These are phyloP conservation scores for Ophthalmolycus amberensis DNA, from an alignment of 2,113 vertebrate species.

Conservation along the genomic window DNA sequence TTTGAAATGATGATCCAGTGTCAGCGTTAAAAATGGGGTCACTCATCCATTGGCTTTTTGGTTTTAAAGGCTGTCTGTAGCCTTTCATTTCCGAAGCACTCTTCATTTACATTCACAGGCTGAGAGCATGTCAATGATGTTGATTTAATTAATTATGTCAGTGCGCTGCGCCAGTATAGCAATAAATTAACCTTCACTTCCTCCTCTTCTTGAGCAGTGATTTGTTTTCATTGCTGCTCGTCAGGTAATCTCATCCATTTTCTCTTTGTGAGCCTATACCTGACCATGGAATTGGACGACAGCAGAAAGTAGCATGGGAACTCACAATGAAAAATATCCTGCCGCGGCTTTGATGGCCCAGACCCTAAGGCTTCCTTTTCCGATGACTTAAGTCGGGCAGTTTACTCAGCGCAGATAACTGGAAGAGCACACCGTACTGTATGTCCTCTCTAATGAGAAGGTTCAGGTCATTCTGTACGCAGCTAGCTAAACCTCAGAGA, in stretches of 20 bases:
- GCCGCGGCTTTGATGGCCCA: constrained; percentile 11
- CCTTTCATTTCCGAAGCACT: constrained; percentile 3
- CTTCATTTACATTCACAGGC: constrained; percentile 51
- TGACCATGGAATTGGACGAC: neutral
- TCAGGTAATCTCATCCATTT: neutral
- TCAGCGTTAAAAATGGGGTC: constrained; percentile 64
- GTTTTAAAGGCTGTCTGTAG: constrained; percentile 41
- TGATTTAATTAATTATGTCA: constrained; percentile 53
- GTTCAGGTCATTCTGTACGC: constrained; percentile 66
- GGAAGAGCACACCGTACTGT: constrained; percentile 18
- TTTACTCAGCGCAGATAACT: constrained; percentile 53
- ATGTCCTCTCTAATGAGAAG: constrained; percentile 69
- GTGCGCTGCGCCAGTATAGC: constrained; percentile 1
- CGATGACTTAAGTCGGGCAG: constrained; percentile 20
- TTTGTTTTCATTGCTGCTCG: constrained; percentile 1
- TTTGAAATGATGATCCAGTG: constrained; percentile 51
- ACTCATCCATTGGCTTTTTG: constrained; percentile 54
- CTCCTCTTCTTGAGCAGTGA: neutral
- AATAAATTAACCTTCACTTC: constrained; percentile 26
- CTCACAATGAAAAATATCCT: constrained; percentile 5
- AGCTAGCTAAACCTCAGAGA: constrained; percentile 64
- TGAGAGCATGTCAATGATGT: constrained; percentile 45
- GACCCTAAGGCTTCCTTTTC: constrained; percentile 1
- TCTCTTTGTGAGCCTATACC: neutral
- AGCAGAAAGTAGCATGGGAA: neutral